Conservation (phyloP, 92 coral and sea anemone species). For the Porites evermanni region DNA sequence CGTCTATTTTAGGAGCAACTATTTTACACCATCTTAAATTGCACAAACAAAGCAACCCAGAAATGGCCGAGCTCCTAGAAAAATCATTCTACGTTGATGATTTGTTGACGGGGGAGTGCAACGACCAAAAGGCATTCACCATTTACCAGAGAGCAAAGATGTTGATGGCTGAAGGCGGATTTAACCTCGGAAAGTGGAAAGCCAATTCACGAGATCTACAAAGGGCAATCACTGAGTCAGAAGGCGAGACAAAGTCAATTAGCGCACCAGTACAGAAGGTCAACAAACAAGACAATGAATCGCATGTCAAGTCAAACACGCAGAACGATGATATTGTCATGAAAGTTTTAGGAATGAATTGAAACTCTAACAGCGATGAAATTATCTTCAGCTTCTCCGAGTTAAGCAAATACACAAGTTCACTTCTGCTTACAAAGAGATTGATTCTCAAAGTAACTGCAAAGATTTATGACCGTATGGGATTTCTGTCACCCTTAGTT, state of each 20-base stretch:
- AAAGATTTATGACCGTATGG: conserved; percentile 77
- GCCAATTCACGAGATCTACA: conserved; percentile 40
- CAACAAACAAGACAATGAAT: conserved; percentile 45
- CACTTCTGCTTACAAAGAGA: conserved; percentile 75
- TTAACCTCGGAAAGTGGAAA: conserved; percentile 64
- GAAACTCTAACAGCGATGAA: conserved; percentile 66
- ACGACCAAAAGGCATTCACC: conserved; percentile 38
- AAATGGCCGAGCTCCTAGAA: conserved; percentile 7
- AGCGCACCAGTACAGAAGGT: background rate
- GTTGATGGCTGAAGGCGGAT: conserved; percentile 61
- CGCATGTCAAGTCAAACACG: conserved; percentile 43
- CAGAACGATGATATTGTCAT: background rate
- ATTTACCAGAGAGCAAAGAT: conserved; percentile 42
- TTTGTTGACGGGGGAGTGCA: conserved; percentile 25
- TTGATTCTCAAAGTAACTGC: conserved; percentile 67
- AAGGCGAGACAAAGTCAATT: conserved; percentile 12
- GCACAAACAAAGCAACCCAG: conserved; percentile 1
- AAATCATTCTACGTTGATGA: conserved; percentile 24
- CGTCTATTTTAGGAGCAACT: background rate
- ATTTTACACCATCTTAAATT: conserved; percentile 1
- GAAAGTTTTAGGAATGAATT: conserved; percentile 50
- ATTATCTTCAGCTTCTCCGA: conserved; percentile 49
- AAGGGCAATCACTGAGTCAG: conserved; percentile 39
- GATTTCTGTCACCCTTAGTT: conserved; percentile 61
- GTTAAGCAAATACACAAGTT: conserved; percentile 47